Conservation (phyloP, 2,797 vertebrate genomes). For the Hoplostethus mediterraneus region DNA sequence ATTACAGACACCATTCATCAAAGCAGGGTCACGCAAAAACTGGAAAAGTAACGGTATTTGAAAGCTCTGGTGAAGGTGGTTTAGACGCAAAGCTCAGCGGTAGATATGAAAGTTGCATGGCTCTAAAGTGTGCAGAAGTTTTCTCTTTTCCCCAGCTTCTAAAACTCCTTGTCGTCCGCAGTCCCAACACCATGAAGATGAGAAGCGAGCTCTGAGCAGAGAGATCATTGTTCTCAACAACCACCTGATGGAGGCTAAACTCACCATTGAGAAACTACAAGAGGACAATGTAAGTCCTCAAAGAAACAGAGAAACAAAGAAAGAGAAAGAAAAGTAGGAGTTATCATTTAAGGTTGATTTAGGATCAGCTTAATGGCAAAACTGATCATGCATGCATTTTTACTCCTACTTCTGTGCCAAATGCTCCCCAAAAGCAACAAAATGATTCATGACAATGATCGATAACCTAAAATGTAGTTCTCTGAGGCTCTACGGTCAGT, state of each 20-base stretch:
- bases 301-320: no score
- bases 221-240: conserved; percentile 99
- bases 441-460: background rate
- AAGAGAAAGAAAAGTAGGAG: background rate
- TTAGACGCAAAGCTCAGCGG: no score
- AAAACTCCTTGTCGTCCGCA: conserved; percentile 59
- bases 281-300: conserved; percentile 93
- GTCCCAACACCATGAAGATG: conserved; percentile 97
- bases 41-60: no score
- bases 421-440: background rate
- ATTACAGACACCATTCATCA: no score
- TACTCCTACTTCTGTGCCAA: background rate
- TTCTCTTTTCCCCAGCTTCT: no score
- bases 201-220: conserved; percentile 95
- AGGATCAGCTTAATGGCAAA: background rate
- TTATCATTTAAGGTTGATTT: background rate
- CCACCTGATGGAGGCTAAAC: conserved; percentile 97
- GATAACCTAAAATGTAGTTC: background rate
- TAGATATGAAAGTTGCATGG: no score
- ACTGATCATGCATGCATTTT: background rate
- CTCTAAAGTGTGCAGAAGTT: no score
- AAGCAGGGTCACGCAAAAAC: no score
- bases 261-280: conserved; percentile 96
- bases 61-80: no score
- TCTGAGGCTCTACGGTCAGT: background rate